phyloP scores from a whole-genome alignment of 2,113 vertebrate genomes.

The Oreochromis tanganicae region DNA sequence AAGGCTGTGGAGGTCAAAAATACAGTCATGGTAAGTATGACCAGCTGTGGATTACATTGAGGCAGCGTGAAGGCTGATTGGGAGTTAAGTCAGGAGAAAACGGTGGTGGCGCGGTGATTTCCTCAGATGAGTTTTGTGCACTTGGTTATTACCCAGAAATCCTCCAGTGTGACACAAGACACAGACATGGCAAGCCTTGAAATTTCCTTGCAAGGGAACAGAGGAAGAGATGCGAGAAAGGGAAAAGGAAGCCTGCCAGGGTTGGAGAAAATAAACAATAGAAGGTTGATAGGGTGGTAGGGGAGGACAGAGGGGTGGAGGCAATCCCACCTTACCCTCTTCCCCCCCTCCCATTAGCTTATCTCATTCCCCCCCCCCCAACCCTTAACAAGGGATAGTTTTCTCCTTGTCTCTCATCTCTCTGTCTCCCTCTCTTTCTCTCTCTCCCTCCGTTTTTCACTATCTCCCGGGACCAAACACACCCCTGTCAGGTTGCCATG shows the following conservation, averaged over 20 bases:
- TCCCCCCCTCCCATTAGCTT: neutral
- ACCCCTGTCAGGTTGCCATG: slow-evolving; percentile 68
- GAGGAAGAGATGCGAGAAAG: neutral
- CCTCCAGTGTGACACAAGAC: neutral
- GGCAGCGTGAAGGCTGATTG: neutral
- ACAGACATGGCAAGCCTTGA: neutral
- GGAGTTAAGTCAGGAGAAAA: neutral
- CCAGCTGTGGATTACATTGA: neutral
- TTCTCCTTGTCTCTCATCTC: slow-evolving; percentile 48
- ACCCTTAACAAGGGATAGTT: slow-evolving; percentile 60
- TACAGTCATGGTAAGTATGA: neutral
- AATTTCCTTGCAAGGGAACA: neutral
- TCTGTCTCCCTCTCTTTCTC: neutral
- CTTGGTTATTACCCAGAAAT: neutral
- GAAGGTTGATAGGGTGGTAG: neutral
- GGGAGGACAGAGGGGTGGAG: neutral
- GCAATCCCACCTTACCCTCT: slow-evolving; percentile 5
- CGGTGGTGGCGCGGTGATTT: fast-evolving
- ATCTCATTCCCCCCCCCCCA: slow-evolving; percentile 30
- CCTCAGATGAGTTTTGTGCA: neutral
- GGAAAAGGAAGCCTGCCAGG: neutral
- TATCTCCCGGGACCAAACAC: slow-evolving; percentile 67
- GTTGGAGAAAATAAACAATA: slow-evolving; percentile 22
- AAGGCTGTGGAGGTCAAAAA: neutral
- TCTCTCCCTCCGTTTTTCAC: slow-evolving; percentile 22